Conservation (phyloP, 2,888 invertebrate genomes). For the Allolobophora icterica region DNA sequence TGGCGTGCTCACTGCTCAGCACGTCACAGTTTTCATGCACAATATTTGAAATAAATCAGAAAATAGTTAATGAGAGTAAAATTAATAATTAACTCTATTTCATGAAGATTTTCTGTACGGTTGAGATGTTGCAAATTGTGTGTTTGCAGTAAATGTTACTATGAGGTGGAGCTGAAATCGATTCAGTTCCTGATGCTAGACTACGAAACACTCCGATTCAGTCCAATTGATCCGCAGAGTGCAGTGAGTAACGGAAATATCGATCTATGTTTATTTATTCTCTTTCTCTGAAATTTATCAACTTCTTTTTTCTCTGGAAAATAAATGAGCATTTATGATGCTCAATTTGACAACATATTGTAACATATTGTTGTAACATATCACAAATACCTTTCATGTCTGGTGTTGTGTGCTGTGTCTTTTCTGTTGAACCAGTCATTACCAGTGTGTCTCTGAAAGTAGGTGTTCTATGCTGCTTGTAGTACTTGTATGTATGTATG, state of each 20-base stretch:
- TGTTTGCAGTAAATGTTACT: neutral
- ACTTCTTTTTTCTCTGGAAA: no score
- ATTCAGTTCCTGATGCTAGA: neutral
- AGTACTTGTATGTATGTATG: no score
- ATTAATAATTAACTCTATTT: neutral
- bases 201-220: neutral
- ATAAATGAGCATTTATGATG: no score
- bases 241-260: neutral
- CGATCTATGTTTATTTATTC: neutral
- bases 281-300: no score
- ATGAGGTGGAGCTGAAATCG: neutral
- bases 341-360: no score
- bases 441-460: no score
- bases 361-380: no score
- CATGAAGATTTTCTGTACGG: neutral
- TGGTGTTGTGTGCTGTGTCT: no score
- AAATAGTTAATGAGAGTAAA: neutral
- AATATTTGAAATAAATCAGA: neutral
- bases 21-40: neutral
- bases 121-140: neutral
- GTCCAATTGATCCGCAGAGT: neutral
- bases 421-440: no score
- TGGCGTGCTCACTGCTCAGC: no score
- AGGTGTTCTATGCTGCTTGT: no score
- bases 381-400: no score